Base-by-base conservation (phyloP, 2,888 invertebrate species). In the Orthosia incerta region DNA sequence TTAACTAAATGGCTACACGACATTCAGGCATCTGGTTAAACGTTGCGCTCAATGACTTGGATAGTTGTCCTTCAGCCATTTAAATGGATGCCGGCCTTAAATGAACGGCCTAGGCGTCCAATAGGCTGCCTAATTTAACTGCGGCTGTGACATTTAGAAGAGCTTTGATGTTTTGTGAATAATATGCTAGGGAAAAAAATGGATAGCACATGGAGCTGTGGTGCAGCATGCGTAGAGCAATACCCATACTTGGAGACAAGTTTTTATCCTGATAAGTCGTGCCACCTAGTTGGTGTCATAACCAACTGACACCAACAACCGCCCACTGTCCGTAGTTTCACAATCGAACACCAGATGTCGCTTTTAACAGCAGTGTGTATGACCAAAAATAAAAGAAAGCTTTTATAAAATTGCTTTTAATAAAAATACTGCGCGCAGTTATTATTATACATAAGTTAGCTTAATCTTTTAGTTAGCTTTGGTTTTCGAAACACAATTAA, bases 391-490 rank as follows among this genome's bases (percentile, higher is more conserved):
- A 76, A 75, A 77, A 78, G 39, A 61, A n/a, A 1, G 3, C n/a
- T 26, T 20, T 18, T 23, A 53, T 9, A 20, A 73, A 53, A 53
- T 45, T 68, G 55, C 56, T 83, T 84, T 83, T 82, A 80, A 50
- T 70, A 78, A 79, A 89, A 90, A 87, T 80, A 89, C 84, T 87
- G 89, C 89, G 90, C 89, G 90, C 90, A 86, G 87, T 80, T 70
- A 80, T 62, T 74, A 39, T 50, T n/a, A 51, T n/a, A 73, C 16
- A 11, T 69, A 62, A 51, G 48, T 78, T 59, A 64, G 5, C 80
- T 83, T 81, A 83, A 23, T n/a, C n/a, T n/a, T n/a, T n/a, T n/a
- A n/a, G n/a, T n/a, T n/a, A n/a, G n/a, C 16, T 71, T 72, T 72
- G 48, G 16, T 56, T 39, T 51, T 56, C 39, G 4, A n/a, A 68